phyloP scores from a whole-genome alignment of 2,113 vertebrate species.

The Prunella himalayana region DNA sequence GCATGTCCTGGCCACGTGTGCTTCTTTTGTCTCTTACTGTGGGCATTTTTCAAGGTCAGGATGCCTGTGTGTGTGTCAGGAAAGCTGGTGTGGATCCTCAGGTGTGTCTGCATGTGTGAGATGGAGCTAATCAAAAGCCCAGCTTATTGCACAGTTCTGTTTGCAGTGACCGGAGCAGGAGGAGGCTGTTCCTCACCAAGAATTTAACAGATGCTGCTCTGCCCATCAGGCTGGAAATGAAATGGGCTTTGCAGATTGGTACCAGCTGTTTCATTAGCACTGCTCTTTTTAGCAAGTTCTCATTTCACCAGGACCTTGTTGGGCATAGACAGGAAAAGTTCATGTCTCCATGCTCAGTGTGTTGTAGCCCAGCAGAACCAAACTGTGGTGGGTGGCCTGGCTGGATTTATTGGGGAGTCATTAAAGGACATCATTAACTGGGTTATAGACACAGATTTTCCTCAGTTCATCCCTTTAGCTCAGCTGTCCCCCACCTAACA shows the following conservation, averaged over 20 bases:
- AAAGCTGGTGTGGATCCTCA: neutral
- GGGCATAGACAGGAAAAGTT: neutral
- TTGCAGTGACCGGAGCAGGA: neutral
- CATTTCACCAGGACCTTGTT: neutral
- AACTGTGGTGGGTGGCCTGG: neutral
- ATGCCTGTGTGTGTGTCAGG: neutral
- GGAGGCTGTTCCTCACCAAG: neutral
- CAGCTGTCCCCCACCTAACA: neutral
- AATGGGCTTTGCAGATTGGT: constrained; percentile 6
- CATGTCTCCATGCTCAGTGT: neutral
- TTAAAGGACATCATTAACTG: neutral
- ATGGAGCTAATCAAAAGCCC: neutral
- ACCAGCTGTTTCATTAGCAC: constrained; percentile 31
- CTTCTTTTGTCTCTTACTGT: constrained; percentile 3
- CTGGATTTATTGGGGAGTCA: neutral
- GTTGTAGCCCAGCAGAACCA: neutral
- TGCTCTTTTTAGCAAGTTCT: neutral
- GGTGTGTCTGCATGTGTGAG: neutral
- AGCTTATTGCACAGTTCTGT: neutral
- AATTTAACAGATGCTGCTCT: constrained; percentile 19
- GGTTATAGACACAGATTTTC: neutral
- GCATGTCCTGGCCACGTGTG: neutral
- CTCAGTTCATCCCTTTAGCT: neutral
- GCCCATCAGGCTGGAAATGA: constrained; percentile 15
- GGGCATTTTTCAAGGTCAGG: neutral